Percentiles rank a stretch among this genome's conserved stretches.
Evolutionary conservation across 2,888 invertebrate genomes (phyloP).

Genomic region (Neoitamus cyanurus): DNA sequence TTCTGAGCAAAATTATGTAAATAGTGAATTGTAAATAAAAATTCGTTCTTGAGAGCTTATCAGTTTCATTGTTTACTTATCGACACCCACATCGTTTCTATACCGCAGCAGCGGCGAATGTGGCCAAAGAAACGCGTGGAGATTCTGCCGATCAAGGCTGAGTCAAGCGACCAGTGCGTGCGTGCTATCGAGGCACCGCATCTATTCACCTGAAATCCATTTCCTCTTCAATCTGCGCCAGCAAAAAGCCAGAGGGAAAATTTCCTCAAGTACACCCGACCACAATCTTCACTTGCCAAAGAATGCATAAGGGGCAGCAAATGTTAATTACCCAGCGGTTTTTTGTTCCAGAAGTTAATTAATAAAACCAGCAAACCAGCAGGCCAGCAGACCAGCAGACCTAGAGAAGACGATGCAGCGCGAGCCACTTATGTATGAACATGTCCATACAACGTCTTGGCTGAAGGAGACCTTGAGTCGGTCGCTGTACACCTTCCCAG

Average conservation of each 20-base stretch:
- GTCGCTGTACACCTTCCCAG: not conserved
- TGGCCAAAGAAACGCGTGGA: not conserved
- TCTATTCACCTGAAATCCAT: conserved; percentile 9
- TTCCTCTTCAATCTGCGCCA: not conserved
- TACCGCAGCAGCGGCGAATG: not conserved
- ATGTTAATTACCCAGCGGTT: conserved; percentile 12
- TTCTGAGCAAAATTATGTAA: conserved; percentile 30
- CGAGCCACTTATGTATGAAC: not conserved
- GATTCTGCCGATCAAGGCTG: conserved; percentile 5
- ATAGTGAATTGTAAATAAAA: conserved; percentile 41
- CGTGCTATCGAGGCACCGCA: not conserved
- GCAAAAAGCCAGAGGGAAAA: not conserved
- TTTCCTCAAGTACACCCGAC: not conserved
- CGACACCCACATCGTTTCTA: not conserved
- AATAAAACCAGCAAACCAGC: not conserved
- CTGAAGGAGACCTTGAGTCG: conserved; percentile 7
- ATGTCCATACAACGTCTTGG: not conserved
- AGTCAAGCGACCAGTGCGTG: not conserved
- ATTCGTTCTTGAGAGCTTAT: conserved; percentile 21
- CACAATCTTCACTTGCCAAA: not conserved
- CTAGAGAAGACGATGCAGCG: not conserved
- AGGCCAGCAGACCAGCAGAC: not conserved
- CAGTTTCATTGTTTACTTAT: not conserved
- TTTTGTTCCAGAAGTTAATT: not conserved
- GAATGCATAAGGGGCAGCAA: not conserved